A percentile compares a stretch with the other conserved stretches of the same genome.
These are phyloP conservation scores for Nymphalis urticae DNA, from an alignment of 2,888 invertebrate species.

Conservation along the genomic window DNA sequence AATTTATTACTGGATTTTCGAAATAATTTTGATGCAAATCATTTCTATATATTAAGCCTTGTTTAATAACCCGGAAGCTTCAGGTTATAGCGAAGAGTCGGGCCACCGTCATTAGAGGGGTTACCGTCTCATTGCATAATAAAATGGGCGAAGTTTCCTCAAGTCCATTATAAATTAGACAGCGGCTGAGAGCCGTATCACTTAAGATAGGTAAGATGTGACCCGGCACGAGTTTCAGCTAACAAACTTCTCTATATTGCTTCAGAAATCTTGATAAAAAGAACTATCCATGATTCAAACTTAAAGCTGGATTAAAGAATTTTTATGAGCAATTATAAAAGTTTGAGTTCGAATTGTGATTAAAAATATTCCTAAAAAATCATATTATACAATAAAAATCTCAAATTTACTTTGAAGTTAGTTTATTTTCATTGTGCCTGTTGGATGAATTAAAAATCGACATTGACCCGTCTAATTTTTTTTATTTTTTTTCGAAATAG, in stretches of 20 bases:
- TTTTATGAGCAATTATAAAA: slow-evolving; percentile 56
- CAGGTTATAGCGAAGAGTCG: slow-evolving; percentile 72
- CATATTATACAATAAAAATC: too few species aligned
- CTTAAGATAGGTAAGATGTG: slow-evolving; percentile 81
- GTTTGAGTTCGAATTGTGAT: slow-evolving; percentile 24
- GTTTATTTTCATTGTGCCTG: too few species aligned
- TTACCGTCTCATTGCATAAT: slow-evolving; percentile 81
- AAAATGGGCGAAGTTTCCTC: slow-evolving; percentile 80
- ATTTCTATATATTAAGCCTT: slow-evolving; percentile 63
- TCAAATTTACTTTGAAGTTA: too few species aligned
- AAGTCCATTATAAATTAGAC: slow-evolving; percentile 83
- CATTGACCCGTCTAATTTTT: too few species aligned
- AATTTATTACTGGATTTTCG: slow-evolving; percentile 33
- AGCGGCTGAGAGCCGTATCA: slow-evolving; percentile 78
- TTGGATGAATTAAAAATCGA: too few species aligned
- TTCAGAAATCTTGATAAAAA: slow-evolving; percentile 77
- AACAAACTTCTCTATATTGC: slow-evolving; percentile 75
- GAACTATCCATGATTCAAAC: slow-evolving; percentile 77
- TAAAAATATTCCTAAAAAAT: too few species aligned
- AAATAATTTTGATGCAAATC: slow-evolving; percentile 58
- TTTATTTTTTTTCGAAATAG: too few species aligned
- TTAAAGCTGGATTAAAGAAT: slow-evolving; percentile 66
- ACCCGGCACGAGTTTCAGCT: slow-evolving; percentile 75
- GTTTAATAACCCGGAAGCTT: slow-evolving; percentile 70
- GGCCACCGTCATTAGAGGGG: slow-evolving; percentile 79